A percentile compares a stretch with the other conserved stretches of the same genome.
These are phyloP conservation scores for Mellivora capensis DNA, from an alignment of 2,113 vertebrate species.

Conservation along the genomic window DNA sequence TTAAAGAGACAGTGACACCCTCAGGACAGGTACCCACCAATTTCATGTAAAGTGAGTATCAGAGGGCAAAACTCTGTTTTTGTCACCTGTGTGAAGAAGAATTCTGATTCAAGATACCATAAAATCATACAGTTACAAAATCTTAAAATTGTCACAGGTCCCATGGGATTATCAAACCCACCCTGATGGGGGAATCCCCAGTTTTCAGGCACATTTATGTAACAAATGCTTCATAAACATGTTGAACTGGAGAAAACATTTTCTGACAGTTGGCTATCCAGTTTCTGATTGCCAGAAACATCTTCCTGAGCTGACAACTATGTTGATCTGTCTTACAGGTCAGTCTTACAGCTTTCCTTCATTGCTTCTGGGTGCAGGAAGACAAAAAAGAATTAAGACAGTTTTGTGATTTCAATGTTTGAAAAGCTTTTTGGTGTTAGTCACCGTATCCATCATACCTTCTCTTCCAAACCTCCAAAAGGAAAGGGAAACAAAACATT, in stretches of 20 bases:
- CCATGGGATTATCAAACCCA: background rate
- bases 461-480: background rate
- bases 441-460: background rate
- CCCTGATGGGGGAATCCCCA: background rate
- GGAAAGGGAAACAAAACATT: background rate
- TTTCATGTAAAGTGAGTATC: background rate
- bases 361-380: background rate
- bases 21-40: background rate
- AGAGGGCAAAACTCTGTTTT: background rate
- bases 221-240: background rate
- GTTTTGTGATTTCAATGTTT: background rate
- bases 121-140: background rate
- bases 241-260: background rate
- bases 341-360: background rate
- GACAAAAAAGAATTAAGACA: background rate
- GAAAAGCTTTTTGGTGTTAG: background rate
- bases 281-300: background rate
- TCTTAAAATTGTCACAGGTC: background rate
- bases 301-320: background rate
- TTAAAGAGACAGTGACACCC: background rate
- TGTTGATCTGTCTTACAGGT: background rate
- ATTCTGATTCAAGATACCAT: background rate
- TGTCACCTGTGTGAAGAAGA: background rate
- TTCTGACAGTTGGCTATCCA: background rate
- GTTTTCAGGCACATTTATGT: background rate